Evolutionary conservation across 2,888 invertebrate species (phyloP), one percentile per base, ranked within the genome.

Genomic region (Tigriopus californicus): DNA sequence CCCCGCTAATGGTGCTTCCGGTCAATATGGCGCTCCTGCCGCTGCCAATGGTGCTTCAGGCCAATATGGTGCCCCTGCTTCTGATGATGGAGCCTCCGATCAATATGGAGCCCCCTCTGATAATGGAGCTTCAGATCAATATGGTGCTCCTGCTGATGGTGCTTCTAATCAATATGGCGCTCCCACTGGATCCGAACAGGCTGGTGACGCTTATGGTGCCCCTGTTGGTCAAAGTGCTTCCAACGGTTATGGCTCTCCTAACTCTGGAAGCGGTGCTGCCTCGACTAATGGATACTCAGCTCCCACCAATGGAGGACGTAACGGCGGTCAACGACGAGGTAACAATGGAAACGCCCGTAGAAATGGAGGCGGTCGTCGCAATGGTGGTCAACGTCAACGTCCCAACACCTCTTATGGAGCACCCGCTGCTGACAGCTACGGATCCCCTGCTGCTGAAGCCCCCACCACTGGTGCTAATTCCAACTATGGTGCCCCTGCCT

Each of bases 181-280:
- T n/a, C 56, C 42, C 13, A 22, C 25, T 24, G 22, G 25, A 11
- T 15, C 25, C 52, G 52, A 33, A 52, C 33, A 25, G 2, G 52
- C 25, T 52, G 52, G 18, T 25, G 24, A 47, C 3, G 24, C 20
- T 4, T 41, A 24, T 18, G 22, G 56, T 18, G 5, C 42, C 11
- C 22, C 49, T 22, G 20, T 6, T 4, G 8, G 22, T n/a, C 56
- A 56, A 46, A 46, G 24, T 22, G 46, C 56, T 44, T 20, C 18
- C 10, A 24, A 20, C 20, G 44, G 46, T 44, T 56, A 56, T 22
- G 56, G 56, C 22, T n/a, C 54, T 40, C 54, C 54, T 11, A 18
- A 6, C 18, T n/a, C 51, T 20, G 15, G 18, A 44, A 18, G 5
- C 15, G 44, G 15, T 15, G 49, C 49, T 22, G 15, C 49, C 44